phyloP scores from a whole-genome alignment of 2,113 vertebrate species.

The Aleadryas rufinucha region DNA sequence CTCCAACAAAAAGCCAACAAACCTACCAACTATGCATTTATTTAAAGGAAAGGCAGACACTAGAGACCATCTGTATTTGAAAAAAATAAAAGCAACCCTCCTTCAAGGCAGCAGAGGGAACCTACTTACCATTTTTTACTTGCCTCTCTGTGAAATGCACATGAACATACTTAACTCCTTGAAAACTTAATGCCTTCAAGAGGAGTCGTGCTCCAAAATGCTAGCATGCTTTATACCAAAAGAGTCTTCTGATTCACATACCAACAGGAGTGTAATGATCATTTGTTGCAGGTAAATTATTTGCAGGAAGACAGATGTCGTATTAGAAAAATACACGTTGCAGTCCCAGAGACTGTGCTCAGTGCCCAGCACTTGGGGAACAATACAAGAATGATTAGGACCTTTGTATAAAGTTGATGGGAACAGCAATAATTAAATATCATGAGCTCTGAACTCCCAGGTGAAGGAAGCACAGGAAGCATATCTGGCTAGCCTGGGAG shows the following conservation, averaged over 20 bases:
- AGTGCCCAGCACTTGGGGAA: background rate
- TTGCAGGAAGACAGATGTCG: background rate
- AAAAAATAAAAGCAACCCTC: background rate
- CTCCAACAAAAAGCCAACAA: background rate
- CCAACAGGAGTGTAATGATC: background rate
- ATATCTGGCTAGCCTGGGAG: background rate
- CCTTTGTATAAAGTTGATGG: background rate
- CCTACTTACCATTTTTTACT: constrained; percentile 42
- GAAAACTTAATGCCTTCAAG: background rate
- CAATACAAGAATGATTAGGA: background rate
- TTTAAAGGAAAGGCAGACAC: background rate
- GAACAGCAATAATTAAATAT: background rate
- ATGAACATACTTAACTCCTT: background rate
- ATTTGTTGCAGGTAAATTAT: background rate
- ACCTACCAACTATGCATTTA: background rate
- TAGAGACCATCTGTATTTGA: background rate
- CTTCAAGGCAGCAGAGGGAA: constrained; percentile 39
- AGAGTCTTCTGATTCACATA: background rate
- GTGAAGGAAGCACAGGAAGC: background rate
- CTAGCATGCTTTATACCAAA: background rate
- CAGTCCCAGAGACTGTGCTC: background rate
- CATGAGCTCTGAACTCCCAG: background rate
- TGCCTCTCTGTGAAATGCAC: background rate
- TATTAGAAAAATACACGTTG: background rate
- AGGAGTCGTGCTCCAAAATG: background rate